These are phyloP conservation scores for Eulithis testata DNA, from an alignment of 2,888 invertebrate species.

Conservation along the genomic window DNA sequence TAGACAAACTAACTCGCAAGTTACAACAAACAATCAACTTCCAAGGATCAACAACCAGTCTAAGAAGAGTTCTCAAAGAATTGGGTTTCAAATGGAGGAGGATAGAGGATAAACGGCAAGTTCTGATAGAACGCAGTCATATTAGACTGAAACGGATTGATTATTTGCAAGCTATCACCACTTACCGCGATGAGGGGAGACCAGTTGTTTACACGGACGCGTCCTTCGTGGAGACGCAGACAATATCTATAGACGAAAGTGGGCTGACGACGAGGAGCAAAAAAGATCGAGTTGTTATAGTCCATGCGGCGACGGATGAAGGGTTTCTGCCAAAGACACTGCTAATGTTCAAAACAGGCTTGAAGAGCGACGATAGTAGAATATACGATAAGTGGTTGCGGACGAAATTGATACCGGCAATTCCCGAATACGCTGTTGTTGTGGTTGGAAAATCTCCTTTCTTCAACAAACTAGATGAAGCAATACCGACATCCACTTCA, in stretches of 20 bases:
- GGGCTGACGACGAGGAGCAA: constrained; percentile 2
- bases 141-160: constrained; percentile 25
- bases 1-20: constrained; percentile 11
- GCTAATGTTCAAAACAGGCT: constrained; percentile 17
- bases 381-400: constrained; percentile 25
- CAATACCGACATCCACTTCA: constrained; percentile 13
- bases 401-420: constrained; percentile 18
- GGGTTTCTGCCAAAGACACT: constrained; percentile 18
- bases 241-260: constrained; percentile 2
- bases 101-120: constrained; percentile 17
- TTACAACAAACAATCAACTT: constrained; percentile 14
- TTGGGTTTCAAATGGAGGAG: constrained; percentile 22
- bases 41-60: constrained; percentile 19
- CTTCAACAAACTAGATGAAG: constrained; percentile 21
- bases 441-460: constrained; percentile 21
- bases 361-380: constrained; percentile 8
- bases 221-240: constrained; percentile 4
- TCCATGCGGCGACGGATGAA: constrained; percentile 19
- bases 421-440: constrained; percentile 18
- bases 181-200: constrained; percentile 16
- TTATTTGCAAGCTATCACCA: constrained; percentile 14
- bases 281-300: constrained; percentile 11
- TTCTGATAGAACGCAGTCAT: constrained; percentile 21
- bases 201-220: constrained; percentile 15
- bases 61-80: constrained; percentile 15